phyloP scores from a whole-genome alignment of 2,113 vertebrate genomes.

The Corythornis madagascariensis region DNA sequence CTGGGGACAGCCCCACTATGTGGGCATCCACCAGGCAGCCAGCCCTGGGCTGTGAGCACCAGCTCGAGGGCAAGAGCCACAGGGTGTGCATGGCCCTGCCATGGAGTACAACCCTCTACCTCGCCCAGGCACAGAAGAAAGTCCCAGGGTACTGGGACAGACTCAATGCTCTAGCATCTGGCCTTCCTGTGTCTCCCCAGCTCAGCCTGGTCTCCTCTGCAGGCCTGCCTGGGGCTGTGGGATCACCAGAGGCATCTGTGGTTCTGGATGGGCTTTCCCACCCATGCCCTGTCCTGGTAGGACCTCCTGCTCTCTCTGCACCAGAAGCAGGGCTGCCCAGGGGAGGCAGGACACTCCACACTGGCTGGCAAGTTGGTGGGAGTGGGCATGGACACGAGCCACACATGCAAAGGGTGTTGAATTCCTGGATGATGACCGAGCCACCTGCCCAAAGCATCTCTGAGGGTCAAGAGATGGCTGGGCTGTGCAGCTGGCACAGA shows the following conservation, averaged over 20 bases:
- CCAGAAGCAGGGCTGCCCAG: neutral
- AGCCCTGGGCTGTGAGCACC: neutral
- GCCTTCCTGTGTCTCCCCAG: neutral
- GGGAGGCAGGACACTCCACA: neutral
- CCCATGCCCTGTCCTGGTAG: neutral
- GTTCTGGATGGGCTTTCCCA: neutral
- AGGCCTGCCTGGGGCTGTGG: neutral
- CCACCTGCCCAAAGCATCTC: accelerated
- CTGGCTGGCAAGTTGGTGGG: accelerated
- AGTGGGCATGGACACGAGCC: neutral
- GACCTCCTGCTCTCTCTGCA: neutral
- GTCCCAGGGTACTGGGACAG: neutral
- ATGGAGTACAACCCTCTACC: neutral
- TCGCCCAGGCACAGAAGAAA: accelerated
- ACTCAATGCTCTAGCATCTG: neutral
- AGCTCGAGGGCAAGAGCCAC: accelerated
- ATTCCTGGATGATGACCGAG: neutral
- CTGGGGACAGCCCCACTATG: no score
- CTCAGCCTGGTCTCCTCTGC: accelerated
- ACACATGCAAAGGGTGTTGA: neutral
- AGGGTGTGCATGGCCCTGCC: accelerated
- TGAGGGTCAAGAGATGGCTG: neutral
- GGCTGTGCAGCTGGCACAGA: accelerated
- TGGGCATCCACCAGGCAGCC: neutral
- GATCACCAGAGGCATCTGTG: accelerated